Base-by-base conservation (phyloP, 2,888 invertebrate genomes). In the Pterostichus madidus region DNA sequence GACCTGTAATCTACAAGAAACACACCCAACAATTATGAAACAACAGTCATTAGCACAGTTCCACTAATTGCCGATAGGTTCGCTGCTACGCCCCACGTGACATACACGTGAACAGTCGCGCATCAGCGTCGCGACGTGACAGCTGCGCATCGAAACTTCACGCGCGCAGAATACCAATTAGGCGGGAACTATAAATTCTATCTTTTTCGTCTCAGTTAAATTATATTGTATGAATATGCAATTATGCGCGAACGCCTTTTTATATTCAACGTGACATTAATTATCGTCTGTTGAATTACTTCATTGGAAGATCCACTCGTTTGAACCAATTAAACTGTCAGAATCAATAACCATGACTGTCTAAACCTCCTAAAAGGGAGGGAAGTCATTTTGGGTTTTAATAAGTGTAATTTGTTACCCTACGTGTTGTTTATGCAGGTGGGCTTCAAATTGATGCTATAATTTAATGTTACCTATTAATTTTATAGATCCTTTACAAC, bases 211-310 rank as follows among this genome's bases (percentile, higher is more conserved):
- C 64, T 13, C 3, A 64, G 64, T 64, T 64, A n/a, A 15, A 73
- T 73, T 46, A 44, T 80, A 85, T 85, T 85, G 84, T 85, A 85
- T 84, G 85, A 84, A 85, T 85, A 84, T 84, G 85, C 85, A 85
- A 85, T 86, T 85, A 86, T 84, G 82, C 76, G 68, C 83, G 49
- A 81, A 61, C 84, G 80, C 83, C 84, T 84, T 84, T 84, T 85
- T 85, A 85, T 85, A 83, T 83, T 56, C 84, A 84, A 84, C 84
- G 46, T 32, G 85, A 84, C 85, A 77, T 84, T 85, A 86, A 86
- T 86, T 85, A 85, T 80, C 83, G 59, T 53, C 56, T 39, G 39
- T 24, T 56, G 73, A 44, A 39, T 56, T 32, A 53, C 35, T 71
- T 56, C 73, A 80, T 53, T 56, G 81, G 71, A 46, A 49, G 61